phyloP scores from a whole-genome alignment of 2,888 invertebrate species.

The Parthenolecanium corni region DNA sequence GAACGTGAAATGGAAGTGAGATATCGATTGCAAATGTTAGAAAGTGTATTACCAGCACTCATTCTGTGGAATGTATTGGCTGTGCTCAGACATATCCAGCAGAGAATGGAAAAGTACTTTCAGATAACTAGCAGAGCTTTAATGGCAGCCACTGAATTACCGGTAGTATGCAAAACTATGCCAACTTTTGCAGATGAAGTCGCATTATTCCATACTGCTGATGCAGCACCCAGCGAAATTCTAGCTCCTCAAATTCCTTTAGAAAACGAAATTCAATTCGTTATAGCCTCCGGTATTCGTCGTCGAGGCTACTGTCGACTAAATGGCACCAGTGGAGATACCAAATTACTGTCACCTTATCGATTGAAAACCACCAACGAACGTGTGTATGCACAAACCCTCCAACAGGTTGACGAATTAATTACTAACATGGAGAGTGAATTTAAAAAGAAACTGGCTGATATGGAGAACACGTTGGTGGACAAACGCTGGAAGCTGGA shows the following conservation, averaged over 20 bases:
- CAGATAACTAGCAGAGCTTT: too few species aligned
- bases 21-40: constrained; percentile 46
- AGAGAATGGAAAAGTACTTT: too few species aligned
- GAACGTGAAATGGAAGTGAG: constrained; percentile 45
- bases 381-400: constrained; percentile 52
- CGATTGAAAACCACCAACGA: too few species aligned
- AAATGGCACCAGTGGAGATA: too few species aligned
- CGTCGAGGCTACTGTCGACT: too few species aligned
- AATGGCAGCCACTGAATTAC: too few species aligned
- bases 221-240: neutral
- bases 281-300: too few species aligned
- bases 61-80: constrained; percentile 45
- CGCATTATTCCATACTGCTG: constrained; percentile 5
- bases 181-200: neutral
- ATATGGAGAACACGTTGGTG: constrained; percentile 46
- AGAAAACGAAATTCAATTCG: too few species aligned
- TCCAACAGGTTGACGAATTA: constrained; percentile 59
- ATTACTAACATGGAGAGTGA: constrained; percentile 57
- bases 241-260: too few species aligned
- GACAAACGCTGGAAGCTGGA: constrained; percentile 43
- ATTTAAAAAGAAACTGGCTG: constrained; percentile 48
- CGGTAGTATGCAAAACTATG: neutral
- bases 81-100: neutral
- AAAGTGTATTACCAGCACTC: constrained; percentile 51
- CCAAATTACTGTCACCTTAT: too few species aligned